phyloP scores from a whole-genome alignment of 2,797 vertebrate genomes.

The Poecilia velifera region DNA sequence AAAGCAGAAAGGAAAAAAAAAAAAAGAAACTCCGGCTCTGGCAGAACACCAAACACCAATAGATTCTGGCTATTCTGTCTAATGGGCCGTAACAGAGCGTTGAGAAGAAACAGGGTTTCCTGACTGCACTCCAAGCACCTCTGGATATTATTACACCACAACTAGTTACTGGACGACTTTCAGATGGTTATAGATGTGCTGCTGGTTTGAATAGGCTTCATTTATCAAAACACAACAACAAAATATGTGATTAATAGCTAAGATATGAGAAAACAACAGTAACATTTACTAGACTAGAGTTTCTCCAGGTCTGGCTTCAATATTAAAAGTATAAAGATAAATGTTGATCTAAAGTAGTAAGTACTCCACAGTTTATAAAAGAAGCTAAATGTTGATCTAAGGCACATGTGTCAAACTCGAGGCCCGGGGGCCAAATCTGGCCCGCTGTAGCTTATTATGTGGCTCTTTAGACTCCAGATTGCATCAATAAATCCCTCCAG shows the following conservation, averaged over 20 bases:
- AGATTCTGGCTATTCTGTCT: conserved; percentile 36
- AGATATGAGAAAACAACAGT: not conserved
- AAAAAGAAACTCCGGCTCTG: conserved; percentile 16
- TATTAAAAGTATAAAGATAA: too few species aligned
- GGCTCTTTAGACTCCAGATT: too few species aligned
- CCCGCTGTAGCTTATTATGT: too few species aligned
- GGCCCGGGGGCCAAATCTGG: too few species aligned
- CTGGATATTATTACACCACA: conserved; percentile 25
- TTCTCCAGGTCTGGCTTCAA: too few species aligned
- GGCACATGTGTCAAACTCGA: too few species aligned
- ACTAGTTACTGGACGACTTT: not conserved
- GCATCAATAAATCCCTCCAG: too few species aligned
- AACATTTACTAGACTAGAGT: not conserved
- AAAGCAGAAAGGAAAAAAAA: not conserved
- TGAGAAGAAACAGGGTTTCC: conserved; percentile 40
- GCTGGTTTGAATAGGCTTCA: not conserved
- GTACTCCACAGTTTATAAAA: too few species aligned
- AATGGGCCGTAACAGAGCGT: conserved; percentile 37
- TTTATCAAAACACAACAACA: not conserved
- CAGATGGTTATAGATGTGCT: not conserved
- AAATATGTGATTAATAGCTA: not conserved
- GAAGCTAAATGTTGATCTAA: too few species aligned
- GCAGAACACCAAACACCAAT: conserved; percentile 29
- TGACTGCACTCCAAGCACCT: conserved; percentile 37
- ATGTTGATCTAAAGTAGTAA: too few species aligned